These are phyloP conservation scores for Rhabdomys pumilio DNA, from an alignment of 2,797 vertebrate species.

Conservation along the genomic window DNA sequence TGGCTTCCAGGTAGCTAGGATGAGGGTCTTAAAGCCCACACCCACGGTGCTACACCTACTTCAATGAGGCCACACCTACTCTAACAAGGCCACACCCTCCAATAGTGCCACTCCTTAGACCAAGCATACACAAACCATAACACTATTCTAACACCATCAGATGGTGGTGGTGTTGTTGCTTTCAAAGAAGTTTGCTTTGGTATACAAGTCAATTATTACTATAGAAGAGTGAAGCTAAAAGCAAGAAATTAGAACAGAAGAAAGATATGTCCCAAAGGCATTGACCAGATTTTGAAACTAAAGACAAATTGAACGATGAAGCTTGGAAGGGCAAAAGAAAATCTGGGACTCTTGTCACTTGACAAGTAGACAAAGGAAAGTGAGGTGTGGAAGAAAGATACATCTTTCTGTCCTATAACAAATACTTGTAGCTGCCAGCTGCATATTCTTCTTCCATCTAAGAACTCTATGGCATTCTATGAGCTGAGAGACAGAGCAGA, in stretches of 20 bases:
- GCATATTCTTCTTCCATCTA: neutral
- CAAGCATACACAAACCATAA: no score
- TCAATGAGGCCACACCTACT: no score
- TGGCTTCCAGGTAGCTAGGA: no score
- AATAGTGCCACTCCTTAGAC: no score
- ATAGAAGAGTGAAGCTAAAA: neutral
- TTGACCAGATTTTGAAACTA: neutral
- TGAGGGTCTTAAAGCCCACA: no score
- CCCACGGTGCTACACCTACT: no score
- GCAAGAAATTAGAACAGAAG: neutral
- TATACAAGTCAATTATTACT: neutral
- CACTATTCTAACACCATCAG: neutral
- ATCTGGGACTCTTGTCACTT: neutral
- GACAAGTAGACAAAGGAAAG: neutral
- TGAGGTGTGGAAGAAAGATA: neutral
- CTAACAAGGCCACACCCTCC: no score
- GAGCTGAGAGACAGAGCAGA: neutral
- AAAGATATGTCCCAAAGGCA: neutral
- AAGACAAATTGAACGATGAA: neutral
- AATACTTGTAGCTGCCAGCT: neutral
- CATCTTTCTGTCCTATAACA: rapidly evolving
- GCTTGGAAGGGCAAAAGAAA: neutral
- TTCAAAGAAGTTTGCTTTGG: neutral
- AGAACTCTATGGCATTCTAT: neutral
- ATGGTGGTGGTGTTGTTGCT: neutral